Percentiles rank a stretch among this genome's conserved stretches.
phyloP scores from a whole-genome alignment of 1,140 invertebrate genomes.

The Neuroterus valhalla region DNA sequence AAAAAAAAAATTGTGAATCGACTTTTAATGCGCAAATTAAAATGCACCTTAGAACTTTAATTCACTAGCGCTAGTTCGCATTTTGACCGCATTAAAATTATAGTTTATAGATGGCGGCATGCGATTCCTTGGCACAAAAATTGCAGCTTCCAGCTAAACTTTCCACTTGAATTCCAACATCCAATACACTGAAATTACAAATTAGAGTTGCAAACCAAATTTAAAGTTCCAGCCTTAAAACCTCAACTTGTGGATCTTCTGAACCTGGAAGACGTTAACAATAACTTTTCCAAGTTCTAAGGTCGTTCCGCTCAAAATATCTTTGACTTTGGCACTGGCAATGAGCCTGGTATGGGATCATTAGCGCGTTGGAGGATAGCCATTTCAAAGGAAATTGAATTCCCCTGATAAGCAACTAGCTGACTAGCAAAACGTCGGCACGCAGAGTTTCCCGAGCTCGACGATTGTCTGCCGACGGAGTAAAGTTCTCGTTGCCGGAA shows the following conservation, averaged over 20 bases:
- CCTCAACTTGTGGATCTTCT: not conserved
- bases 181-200: too few species aligned
- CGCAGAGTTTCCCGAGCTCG: constrained; percentile 33
- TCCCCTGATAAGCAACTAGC: not conserved
- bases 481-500: constrained; percentile 38
- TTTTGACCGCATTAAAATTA: too few species aligned
- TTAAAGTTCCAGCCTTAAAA: too few species aligned
- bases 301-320: constrained; percentile 1
- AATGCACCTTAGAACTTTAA: too few species aligned
- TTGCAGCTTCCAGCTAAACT: too few species aligned
- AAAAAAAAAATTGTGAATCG: too few species aligned
- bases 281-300: not conserved
- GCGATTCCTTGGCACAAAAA: too few species aligned
- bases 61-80: too few species aligned
- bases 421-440: constrained; percentile 6
- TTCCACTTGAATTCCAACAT: too few species aligned
- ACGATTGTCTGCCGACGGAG: not conserved
- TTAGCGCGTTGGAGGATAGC: not conserved
- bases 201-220: too few species aligned
- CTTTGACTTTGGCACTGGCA: constrained; percentile 1
- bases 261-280: not conserved
- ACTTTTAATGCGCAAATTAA: too few species aligned
- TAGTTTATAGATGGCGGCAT: too few species aligned
- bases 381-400: not conserved
- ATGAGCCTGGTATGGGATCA: not conserved